Evolutionary conservation across 1,140 invertebrate genomes (phyloP), one percentile per base, ranked within the genome.

Genomic region (Armadillidium nasatum): DNA sequence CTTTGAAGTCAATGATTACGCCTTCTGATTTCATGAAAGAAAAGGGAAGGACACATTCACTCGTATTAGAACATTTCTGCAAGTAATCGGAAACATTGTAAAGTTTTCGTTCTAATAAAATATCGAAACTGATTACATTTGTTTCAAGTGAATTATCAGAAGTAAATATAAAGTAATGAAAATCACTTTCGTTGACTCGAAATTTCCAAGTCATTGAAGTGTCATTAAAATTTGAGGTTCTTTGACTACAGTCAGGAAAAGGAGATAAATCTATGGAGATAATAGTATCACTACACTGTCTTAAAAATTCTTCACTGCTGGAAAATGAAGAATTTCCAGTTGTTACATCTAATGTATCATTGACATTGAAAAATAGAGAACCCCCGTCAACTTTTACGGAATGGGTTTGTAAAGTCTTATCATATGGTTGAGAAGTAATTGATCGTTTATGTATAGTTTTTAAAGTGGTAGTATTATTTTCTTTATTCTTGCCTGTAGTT

Each of bases 111-210:
- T 75, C 33, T 21, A 78, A 19, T 21, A 75, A 45, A 11, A 78
- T 43, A 10, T 73, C n/a, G 66, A 78, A 78, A 19, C 74, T 74
- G 23, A 78, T 19, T 21, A 73, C 19, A 66, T 78, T 78, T 0
- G 67, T 33, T 46, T 78, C 77, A 44, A 76, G 68, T 19, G 44
- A 69, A 45, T 78, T 78, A 68, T 78, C 77, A 0, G 77, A 78
- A 23, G 77, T 78, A 71, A 78, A 78, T 23, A 78, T 78, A 66
- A 78, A 76, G 74, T 78, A 78, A 43, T 75, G 73, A 21, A 75
- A 78, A 67, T 78, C 77, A 4, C 73, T 73, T 15, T 70, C n/a
- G 44, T 78, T 76, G 4, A 76, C 72, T 3, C 23, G 22, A 23
- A 78, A 46, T 1, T 9, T 76, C 77, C 77, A 78, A 10, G 11